Conservation (phyloP, 2,113 vertebrate species). For the Gnathonemus longibarbis region DNA sequence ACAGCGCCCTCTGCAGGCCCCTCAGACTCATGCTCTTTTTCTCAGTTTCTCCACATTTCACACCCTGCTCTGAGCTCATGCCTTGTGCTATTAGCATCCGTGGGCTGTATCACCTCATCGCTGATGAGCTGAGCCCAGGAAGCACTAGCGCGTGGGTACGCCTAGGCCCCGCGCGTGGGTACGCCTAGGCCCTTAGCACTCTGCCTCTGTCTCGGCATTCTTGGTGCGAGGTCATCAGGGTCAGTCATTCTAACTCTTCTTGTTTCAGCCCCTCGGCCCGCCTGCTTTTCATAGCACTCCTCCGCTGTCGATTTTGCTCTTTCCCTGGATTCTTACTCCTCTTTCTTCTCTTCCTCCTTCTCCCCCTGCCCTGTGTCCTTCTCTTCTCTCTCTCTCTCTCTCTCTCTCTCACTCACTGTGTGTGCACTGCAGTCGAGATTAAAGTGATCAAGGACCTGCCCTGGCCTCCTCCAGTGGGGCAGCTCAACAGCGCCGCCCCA, state of each 20-base stretch:
- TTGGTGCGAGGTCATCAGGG: background rate
- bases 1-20: background rate
- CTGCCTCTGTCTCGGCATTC: background rate
- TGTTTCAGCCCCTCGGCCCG: background rate
- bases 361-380: slow-evolving; percentile 35
- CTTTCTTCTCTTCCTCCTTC: slow-evolving; percentile 20
- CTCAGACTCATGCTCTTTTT: background rate
- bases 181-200: background rate
- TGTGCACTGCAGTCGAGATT: slow-evolving; percentile 86
- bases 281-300: background rate
- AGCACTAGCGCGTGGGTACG: background rate
- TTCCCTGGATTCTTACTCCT: slow-evolving; percentile 28
- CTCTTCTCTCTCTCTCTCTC: slow-evolving; percentile 21
- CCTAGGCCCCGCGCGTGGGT: background rate
- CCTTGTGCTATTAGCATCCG: background rate
- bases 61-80: background rate
- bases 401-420: slow-evolving; percentile 1
- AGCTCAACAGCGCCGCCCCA: slow-evolving; percentile 79
- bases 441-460: slow-evolving; percentile 98
- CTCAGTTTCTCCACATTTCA: background rate
- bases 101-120: background rate
- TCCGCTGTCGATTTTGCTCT: slow-evolving; percentile 19
- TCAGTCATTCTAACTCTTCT: background rate
- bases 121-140: background rate
- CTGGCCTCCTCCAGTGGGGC: slow-evolving; percentile 93